Evolutionary conservation across 1,140 invertebrate genomes (phyloP).

Genomic region (Zophobas morio): DNA sequence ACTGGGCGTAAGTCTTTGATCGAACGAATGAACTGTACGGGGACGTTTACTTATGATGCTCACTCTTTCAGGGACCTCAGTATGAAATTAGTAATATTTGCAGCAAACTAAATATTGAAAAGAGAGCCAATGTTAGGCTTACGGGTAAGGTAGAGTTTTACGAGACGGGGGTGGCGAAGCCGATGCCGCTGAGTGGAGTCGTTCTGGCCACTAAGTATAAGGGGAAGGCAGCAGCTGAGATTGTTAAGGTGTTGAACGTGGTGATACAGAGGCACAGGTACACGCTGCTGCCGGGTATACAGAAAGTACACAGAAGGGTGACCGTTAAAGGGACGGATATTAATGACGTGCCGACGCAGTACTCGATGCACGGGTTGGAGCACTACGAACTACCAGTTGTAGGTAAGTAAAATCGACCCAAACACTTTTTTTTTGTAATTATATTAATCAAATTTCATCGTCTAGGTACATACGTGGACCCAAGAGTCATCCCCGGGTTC

Average conservation of each 20-base stretch:
- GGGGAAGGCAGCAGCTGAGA: constrained; percentile 68
- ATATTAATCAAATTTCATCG: too few relatives aligned
- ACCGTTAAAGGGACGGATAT: constrained; percentile 74
- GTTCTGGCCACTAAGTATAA: constrained; percentile 71
- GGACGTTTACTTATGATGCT: constrained; percentile 63
- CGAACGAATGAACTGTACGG: constrained; percentile 49
- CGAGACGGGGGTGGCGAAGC: constrained; percentile 72
- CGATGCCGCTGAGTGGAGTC: constrained; percentile 73
- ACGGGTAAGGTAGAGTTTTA: constrained; percentile 80
- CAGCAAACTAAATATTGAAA: constrained; percentile 71
- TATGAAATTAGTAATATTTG: constrained; percentile 68
- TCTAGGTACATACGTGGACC: constrained; percentile 81
- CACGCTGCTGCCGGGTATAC: constrained; percentile 75
- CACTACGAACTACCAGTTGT: constrained; percentile 82
- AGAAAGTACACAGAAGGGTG: constrained; percentile 73
- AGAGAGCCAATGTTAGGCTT: constrained; percentile 75
- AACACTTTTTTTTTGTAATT: constrained; percentile 55
- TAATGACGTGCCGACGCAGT: constrained; percentile 78
- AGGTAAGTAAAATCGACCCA: constrained; percentile 69
- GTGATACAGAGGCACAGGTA: constrained; percentile 74
- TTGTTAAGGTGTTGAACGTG: constrained; percentile 73
- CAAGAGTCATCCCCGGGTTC: constrained; percentile 82
- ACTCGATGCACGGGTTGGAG: constrained; percentile 78
- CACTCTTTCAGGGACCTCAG: constrained; percentile 70
- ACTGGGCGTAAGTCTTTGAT: constrained; percentile 60